Percentiles rank a stretch among this genome's conserved stretches.
phyloP scores from a whole-genome alignment of 2,888 invertebrate species.

The Myathropa florea region DNA sequence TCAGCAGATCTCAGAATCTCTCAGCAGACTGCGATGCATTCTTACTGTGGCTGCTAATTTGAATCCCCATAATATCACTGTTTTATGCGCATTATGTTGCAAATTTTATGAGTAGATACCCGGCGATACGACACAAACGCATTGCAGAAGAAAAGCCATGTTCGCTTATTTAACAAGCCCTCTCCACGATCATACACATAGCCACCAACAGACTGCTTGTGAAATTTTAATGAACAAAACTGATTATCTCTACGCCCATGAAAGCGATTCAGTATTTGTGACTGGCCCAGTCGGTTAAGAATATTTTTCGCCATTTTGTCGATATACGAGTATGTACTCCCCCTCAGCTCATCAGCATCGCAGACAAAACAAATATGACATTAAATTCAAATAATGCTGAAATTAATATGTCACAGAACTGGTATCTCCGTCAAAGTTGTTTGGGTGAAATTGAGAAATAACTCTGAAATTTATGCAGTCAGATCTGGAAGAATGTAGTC shows the following conservation, averaged over 20 bases:
- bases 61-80: constrained; percentile 60
- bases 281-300: background rate
- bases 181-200: constrained; percentile 33
- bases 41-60: constrained; percentile 41
- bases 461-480: constrained; percentile 58
- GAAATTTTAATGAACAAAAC: constrained; percentile 40
- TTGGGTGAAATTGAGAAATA: constrained; percentile 67
- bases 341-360: constrained; percentile 43
- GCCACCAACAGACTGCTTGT: background rate
- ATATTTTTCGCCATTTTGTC: background rate
- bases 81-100: constrained; percentile 67
- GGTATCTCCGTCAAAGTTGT: background rate
- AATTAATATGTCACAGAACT: background rate
- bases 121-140: constrained; percentile 7
- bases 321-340: constrained; percentile 11
- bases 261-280: background rate
- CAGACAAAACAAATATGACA: constrained; percentile 49
- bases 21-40: no score
- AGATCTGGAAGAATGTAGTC: constrained; percentile 39
- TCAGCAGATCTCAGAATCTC: no score
- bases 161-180: constrained; percentile 54
- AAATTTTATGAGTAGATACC: constrained; percentile 51
- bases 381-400: constrained; percentile 51
- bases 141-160: background rate
- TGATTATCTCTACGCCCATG: constrained; percentile 52